These are phyloP conservation scores for Clostera curtula DNA, from an alignment of 2,888 invertebrate genomes.

Conservation along the genomic window DNA sequence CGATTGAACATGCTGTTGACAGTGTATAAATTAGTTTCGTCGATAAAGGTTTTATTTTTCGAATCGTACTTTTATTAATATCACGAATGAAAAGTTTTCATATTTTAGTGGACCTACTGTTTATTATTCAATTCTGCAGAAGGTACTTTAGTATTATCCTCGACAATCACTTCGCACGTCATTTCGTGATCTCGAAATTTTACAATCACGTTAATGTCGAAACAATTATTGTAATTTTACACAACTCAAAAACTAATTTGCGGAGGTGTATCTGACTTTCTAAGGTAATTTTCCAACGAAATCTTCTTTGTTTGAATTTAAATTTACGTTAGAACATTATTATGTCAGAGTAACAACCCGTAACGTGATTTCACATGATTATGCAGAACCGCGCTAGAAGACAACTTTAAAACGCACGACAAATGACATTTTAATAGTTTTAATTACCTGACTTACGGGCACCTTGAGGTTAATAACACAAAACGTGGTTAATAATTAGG, in stretches of 20 bases:
- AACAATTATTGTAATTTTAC: slow-evolving; percentile 21
- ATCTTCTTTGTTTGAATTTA: slow-evolving; percentile 28
- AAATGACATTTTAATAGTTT: slow-evolving; percentile 70
- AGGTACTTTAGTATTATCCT: no score
- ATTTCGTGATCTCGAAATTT: no score
- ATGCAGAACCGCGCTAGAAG: slow-evolving; percentile 29
- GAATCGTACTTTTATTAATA: no score
- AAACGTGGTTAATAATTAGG: slow-evolving; percentile 30
- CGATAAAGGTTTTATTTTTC: no score
- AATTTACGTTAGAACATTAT: slow-evolving; percentile 38
- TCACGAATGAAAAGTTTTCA: no score
- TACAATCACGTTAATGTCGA: slow-evolving; percentile 19
- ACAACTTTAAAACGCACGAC: slow-evolving; percentile 34
- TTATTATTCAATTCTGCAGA: no score
- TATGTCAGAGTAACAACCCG: slow-evolving; percentile 35
- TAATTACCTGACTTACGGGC: slow-evolving; percentile 49
- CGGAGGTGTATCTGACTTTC: slow-evolving; percentile 23
- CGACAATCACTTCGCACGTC: no score
- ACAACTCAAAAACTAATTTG: slow-evolving; percentile 16
- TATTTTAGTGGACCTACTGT: no score
- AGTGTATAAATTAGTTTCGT: no score
- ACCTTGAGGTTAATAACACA: slow-evolving; percentile 39
- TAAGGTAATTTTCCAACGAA: slow-evolving; percentile 25
- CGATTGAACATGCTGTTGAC: no score
- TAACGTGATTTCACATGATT: slow-evolving; percentile 41